These are phyloP conservation scores for Phymastichus coffea DNA, from an alignment of 1,140 invertebrate genomes.

Conservation along the genomic window DNA sequence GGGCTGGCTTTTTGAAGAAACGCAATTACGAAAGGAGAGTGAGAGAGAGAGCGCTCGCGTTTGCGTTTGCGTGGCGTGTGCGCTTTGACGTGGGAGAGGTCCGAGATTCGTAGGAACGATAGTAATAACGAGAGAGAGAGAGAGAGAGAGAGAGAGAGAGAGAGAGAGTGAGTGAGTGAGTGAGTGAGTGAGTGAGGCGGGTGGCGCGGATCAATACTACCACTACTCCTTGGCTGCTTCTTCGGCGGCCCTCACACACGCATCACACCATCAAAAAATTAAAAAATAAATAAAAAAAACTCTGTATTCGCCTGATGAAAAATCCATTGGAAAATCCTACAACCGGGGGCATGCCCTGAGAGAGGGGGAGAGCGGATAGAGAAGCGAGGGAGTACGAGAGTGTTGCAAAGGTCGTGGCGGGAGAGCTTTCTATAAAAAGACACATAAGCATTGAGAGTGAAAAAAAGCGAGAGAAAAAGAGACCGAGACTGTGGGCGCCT, in stretches of 20 bases:
- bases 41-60: too few relatives aligned
- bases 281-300: too few relatives aligned
- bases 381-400: constrained; percentile 10
- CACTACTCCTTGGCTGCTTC: too few relatives aligned
- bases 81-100: constrained; percentile 37
- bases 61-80: background rate
- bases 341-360: too few relatives aligned
- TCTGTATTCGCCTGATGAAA: too few relatives aligned
- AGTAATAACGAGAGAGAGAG: constrained; percentile 28
- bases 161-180: constrained; percentile 14
- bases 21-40: too few relatives aligned
- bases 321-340: too few relatives aligned
- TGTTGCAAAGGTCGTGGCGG: too few relatives aligned
- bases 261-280: too few relatives aligned
- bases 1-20: background rate
- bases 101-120: constrained; percentile 47
- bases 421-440: too few relatives aligned
- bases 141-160: constrained; percentile 28
- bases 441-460: too few relatives aligned
- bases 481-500: constrained; percentile 40
- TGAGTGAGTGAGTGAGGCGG: constrained; percentile 4
- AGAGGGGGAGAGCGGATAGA: constrained; percentile 21
- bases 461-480: background rate
- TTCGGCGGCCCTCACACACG: too few relatives aligned
- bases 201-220: constrained; percentile 5